Evolutionary conservation across 2,113 vertebrate genomes (phyloP).

Genomic region (Noctilio leporinus): DNA sequence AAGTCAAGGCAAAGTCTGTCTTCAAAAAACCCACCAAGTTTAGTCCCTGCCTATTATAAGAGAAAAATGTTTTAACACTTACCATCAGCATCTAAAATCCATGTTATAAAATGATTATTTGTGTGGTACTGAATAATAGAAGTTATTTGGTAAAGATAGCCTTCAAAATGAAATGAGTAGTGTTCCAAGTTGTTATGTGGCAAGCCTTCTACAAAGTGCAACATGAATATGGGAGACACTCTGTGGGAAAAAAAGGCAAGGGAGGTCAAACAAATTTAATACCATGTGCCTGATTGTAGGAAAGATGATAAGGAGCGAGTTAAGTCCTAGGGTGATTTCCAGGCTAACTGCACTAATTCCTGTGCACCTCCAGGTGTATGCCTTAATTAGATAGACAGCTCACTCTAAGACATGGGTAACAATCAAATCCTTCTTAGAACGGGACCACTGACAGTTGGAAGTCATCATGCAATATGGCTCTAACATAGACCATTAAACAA

Average conservation of each 20-base stretch:
- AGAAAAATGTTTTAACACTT: conserved; percentile 61
- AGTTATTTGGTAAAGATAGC: conserved; percentile 79
- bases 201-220: conserved; percentile 93
- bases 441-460: neutral
- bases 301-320: conserved; percentile 10
- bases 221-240: conserved; percentile 82
- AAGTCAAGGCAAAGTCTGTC: neutral
- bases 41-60: neutral
- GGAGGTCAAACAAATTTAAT: conserved; percentile 3
- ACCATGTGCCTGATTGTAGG: conserved; percentile 11
- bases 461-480: neutral
- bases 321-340: neutral
- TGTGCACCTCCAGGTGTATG: conserved; percentile 17
- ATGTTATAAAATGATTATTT: conserved; percentile 89
- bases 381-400: conserved; percentile 12
- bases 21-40: neutral
- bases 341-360: neutral
- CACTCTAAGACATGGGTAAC: neutral
- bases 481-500: conserved; percentile 29
- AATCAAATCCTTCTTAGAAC: neutral
- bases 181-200: conserved; percentile 79
- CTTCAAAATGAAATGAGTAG: conserved; percentile 85
- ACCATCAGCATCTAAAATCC: conserved; percentile 87
- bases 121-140: conserved; percentile 85
- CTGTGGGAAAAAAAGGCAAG: conserved; percentile 74